These are phyloP conservation scores for Andrena haemorrhoa DNA, from an alignment of 2,888 invertebrate species.

Conservation along the genomic window DNA sequence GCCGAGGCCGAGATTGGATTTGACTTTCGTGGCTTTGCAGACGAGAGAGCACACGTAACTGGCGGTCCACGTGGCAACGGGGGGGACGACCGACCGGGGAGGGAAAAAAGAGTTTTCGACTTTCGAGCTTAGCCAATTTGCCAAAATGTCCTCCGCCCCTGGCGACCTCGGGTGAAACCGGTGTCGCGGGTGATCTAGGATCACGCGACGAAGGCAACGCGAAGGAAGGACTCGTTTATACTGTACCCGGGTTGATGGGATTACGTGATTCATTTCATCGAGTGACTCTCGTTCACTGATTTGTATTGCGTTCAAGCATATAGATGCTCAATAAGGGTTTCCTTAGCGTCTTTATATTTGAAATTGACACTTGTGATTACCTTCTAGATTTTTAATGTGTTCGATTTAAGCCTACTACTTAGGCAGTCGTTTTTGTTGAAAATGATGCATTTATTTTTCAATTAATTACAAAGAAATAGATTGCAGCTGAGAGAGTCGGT, in stretches of 20 bases:
- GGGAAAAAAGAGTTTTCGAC: conserved; percentile 51
- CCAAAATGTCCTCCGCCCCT: conserved; percentile 57
- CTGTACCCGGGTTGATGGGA: neutral
- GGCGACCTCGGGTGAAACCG: conserved; percentile 15
- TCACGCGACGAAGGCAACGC: neutral
- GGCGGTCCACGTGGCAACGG: conserved; percentile 30
- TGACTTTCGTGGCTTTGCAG: conserved; percentile 69
- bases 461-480: too few relatives aligned
- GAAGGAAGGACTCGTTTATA: neutral
- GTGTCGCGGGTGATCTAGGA: conserved; percentile 12
- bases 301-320: too few relatives aligned
- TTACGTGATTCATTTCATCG: neutral
- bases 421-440: too few relatives aligned
- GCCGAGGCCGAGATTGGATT: conserved; percentile 77
- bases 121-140: conserved; percentile 70
- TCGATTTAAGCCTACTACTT: too few relatives aligned
- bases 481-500: too few relatives aligned
- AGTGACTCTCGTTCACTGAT: neutral
- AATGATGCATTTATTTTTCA: too few relatives aligned
- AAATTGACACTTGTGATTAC: too few relatives aligned
- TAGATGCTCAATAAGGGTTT: too few relatives aligned
- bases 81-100: neutral
- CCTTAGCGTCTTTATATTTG: too few relatives aligned
- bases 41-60: conserved; percentile 17
- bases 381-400: too few relatives aligned